Evolutionary conservation across 2,888 invertebrate genomes (phyloP), one percentile per base, ranked within the genome.

Genomic region (Hypena proboscidalis): DNA sequence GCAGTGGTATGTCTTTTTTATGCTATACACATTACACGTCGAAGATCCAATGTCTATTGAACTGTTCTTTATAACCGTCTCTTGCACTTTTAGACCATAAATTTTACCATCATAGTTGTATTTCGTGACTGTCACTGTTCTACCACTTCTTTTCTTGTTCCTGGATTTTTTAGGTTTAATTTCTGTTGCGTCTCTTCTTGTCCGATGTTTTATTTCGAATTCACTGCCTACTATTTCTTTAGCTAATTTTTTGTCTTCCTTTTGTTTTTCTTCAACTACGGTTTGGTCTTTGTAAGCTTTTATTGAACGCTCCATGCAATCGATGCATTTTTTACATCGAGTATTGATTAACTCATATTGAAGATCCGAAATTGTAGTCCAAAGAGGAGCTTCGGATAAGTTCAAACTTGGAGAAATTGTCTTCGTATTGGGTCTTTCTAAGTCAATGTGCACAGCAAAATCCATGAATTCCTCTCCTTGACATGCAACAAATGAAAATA

Each of bases 81-180:
- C 87, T 53, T 78, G 81, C 7, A 88, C 64, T 70, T 82, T 82
- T 22, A 89, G 34, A 2, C 83, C 88, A 37, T 74, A 79, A 3
- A 83, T 59, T 50, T 75, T 70, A 1, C 72, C 79, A 4, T 79
- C 68, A 0, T 62, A 54, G 6, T 69, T 76, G 42, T 80, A 85
- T 67, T 83, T 85, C 4, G 78, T 81, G 1, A 87, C 76, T 7
- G 71, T 70, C 0, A 80, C 62, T 3, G 62, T 43, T 58, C 76
- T 67, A 0, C 42, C 46, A 1, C 14, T 0, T 51, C 59, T 70
- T 37, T 62, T 76, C 45, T 66, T 77, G 0, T 53, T 11, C 64
- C 63, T 68, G 2, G 1, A 36, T 31, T 41, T 70, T 66, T 75
- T 8, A 34, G 26, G n/a, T 57, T 70, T 42, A 51, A 39, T 35